Base-by-base conservation (phyloP, 1,140 invertebrate genomes). In the Leptinotarsa undecemlineata region DNA sequence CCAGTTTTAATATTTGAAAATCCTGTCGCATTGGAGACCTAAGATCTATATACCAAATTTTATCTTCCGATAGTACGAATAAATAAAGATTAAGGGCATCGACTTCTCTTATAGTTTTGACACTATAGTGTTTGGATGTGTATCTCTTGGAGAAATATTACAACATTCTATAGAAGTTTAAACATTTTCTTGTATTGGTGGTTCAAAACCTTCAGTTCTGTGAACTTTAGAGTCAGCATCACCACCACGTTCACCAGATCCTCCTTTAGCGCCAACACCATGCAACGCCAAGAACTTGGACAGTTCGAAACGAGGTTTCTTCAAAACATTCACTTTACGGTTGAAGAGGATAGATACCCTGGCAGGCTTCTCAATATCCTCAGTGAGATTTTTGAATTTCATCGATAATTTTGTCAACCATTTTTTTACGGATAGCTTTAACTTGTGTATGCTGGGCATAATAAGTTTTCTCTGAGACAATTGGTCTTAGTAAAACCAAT, bases 401-500 rank as follows among this genome's bases (percentile, higher is more conserved):
- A 76, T 93, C 91, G 3, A 91, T 95, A 81, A 99, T 99, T 74
- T 96, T 96, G 79, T 99, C 96, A 26, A 97, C 93, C 98, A 99
- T 97, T 85, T 96, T 98, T 84, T 94, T 94, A 26, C 23, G 0
- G 23, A 26, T 23, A 23, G 23, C 23, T 23, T 3, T 23, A 23
- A 96, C 96, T 90, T 99, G 97, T 48, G 96, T 95, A 84, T 97
- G 95, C 86, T 99, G 96, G 71, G 98, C 98, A 86, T 99, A 99
- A 85, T 96, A 98, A 2, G 98, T 99, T 87, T 99, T 79, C 95
- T 93, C 75, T 95, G 92, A 77, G 97, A 98, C 77, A 96, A 90
- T 72, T 92, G 91, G 82, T 97, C 94, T 88, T 98, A 98, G 98
- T 99, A 87, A 99, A 99, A 17, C 97, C 98, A 87, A 99, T 99